These are phyloP conservation scores for Tenrec ecaudatus DNA, from an alignment of 2,113 vertebrate species.

Conservation along the genomic window DNA sequence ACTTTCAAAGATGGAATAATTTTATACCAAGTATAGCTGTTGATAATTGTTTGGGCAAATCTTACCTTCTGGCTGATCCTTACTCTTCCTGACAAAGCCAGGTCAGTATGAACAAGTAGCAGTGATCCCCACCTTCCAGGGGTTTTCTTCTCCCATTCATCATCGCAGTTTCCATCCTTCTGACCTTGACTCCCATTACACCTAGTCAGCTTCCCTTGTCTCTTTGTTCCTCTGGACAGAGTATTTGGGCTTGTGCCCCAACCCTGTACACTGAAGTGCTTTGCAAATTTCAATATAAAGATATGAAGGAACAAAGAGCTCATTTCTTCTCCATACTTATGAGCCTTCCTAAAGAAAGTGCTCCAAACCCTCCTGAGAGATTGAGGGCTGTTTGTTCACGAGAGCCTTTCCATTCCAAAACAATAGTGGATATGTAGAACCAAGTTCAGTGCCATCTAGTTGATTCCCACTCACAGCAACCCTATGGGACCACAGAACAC, in stretches of 20 bases:
- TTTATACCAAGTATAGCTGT: conserved; percentile 66
- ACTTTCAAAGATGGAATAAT: conserved; percentile 72
- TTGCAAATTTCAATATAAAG: conserved; percentile 4
- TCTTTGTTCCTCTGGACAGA: neutral
- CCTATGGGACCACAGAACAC: too few relatives aligned
- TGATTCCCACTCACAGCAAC: too few relatives aligned
- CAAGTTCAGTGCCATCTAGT: too few relatives aligned
- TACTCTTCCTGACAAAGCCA: neutral
- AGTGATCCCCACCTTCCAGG: neutral
- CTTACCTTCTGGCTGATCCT: neutral
- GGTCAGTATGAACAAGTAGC: neutral
- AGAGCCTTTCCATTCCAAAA: neutral
- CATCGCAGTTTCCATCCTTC: neutral
- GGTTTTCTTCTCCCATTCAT: neutral
- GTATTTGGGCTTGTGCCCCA: neutral
- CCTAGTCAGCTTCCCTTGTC: neutral
- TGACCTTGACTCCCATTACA: neutral
- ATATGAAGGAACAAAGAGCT: neutral
- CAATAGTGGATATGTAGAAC: too few relatives aligned
- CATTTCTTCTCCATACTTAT: neutral
- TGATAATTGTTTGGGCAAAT: conserved; percentile 44
- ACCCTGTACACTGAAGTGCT: neutral
- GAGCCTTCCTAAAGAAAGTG: neutral
- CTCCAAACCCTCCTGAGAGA: neutral
- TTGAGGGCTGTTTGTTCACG: neutral